Evolutionary conservation across 2,797 vertebrate genomes (phyloP), one percentile per base, ranked within the genome.

Genomic region (Myoxocephalus aenaeus): DNA sequence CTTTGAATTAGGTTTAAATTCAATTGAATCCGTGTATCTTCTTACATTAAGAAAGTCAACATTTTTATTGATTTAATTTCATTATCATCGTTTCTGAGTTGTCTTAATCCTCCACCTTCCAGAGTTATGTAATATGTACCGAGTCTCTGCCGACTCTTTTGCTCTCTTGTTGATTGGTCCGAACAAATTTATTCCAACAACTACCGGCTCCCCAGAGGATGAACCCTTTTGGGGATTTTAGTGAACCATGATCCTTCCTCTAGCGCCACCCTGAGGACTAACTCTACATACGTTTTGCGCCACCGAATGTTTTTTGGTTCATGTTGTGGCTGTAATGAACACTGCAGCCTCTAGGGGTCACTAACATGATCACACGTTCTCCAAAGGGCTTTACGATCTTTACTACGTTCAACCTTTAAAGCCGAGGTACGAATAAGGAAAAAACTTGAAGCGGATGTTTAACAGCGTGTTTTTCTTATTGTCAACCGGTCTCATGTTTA

Each of bases 11-110:
- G 51, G 38, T 57, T 54, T 57, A 57, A 29, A 57, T 32, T 44
- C 38, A 72, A 54, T 13, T 34, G 14, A 77, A 51, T 32, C 58
- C 17, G 4, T n/a, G 22, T 50, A 34, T 27, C 65, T 75, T 75
- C 64, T 75, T 67, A 70, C 58, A 56, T 54, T 70, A 63, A 76
- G 74, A 71, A 51, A 54, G 27, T 42, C 25, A 66, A 51, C 64
- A 67, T 58, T 62, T 51, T 7, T 25, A 25, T 25, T 32, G 8
- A 44, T 53, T 54, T 68, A 0, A 53, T 32, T 32, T 46, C 38
- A 5, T 29, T 11, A 22, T 59, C 14, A 25, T 27, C 50, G 40
- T 62, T 40, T 62, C 15, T 69, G 25, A 58, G 69, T 50, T 15
- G 17, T 53, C 22, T 20, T 65, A 17, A 44, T 54, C 59, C 25